A percentile compares a stretch with the other conserved stretches of the same genome.
Conservation (phyloP, 2,113 vertebrate genomes). For the Grammomys surdaster region DNA sequence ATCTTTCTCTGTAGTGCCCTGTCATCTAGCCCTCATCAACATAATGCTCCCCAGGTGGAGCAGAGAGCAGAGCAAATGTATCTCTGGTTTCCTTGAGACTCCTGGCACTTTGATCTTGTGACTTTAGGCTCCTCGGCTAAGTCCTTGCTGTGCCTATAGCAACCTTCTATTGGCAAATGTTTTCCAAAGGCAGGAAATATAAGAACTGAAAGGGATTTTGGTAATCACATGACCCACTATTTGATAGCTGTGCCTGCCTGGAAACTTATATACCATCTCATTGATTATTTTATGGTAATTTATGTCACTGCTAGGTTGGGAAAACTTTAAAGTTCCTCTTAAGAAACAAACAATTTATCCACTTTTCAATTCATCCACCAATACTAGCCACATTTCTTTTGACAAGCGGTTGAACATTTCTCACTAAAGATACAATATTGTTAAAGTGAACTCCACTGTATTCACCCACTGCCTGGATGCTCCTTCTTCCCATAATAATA, state of each 20-base stretch:
- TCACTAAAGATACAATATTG: background rate
- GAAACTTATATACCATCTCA: background rate
- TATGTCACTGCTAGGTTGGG: background rate
- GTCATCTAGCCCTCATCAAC: too few relatives aligned
- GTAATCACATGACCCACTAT: background rate
- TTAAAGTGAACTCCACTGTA: background rate
- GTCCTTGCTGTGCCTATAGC: background rate
- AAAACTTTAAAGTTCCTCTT: background rate
- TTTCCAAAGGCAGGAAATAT: background rate
- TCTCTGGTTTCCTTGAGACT: background rate
- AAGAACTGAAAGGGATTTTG: background rate
- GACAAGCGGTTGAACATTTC: background rate
- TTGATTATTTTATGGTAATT: background rate
- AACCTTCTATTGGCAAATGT: background rate
- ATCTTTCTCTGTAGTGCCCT: background rate
- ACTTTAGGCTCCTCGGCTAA: background rate
- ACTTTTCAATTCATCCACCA: background rate
- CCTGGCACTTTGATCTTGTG: background rate
- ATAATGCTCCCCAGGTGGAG: background rate
- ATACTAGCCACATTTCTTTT: background rate
- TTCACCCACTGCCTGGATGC: background rate
- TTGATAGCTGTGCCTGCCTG: background rate
- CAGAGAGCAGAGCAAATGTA: background rate
- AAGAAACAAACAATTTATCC: background rate
- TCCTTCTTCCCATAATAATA: background rate